These are phyloP conservation scores for Hestina assimilis DNA, from an alignment of 1,140 invertebrate species.

Conservation along the genomic window DNA sequence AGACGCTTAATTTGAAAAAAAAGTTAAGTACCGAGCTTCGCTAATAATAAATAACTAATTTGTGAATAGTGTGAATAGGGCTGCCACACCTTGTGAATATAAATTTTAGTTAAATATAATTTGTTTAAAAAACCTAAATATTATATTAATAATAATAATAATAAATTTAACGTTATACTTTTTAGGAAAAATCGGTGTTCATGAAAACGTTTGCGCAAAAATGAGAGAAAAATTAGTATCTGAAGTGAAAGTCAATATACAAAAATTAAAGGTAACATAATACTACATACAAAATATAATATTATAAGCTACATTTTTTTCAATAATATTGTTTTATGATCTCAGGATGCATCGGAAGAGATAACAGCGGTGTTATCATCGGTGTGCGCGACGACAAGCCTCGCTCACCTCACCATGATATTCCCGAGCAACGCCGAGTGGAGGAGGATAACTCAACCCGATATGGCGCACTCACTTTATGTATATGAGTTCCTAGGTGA, in stretches of 20 bases:
- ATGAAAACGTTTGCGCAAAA: conserved; percentile 81
- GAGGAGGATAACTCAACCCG: conserved; percentile 71
- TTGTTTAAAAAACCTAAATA: too few species aligned
- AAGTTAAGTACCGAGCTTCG: too few species aligned
- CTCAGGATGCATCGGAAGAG: conserved; percentile 83
- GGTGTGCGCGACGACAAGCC: conserved; percentile 84
- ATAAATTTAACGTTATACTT: too few species aligned
- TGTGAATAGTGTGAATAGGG: too few species aligned
- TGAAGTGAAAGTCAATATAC: conserved; percentile 85
- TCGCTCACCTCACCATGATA: conserved; percentile 87
- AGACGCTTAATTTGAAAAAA: too few species aligned
- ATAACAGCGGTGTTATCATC: conserved; percentile 83
- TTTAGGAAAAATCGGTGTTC: conserved; percentile 71
- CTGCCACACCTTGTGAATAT: too few species aligned
- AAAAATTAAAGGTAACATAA: conserved; percentile 82
- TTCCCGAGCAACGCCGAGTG: conserved; percentile 85
- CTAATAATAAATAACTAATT: too few species aligned
- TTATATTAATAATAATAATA: too few species aligned
- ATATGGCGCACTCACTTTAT: conserved; percentile 67
- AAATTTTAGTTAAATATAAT: too few species aligned
- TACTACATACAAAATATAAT: background rate
- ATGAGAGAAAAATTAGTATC: conserved; percentile 88
- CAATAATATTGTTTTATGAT: background rate
- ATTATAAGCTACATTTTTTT: background rate
- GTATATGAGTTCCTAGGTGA: conserved; percentile 83